Evolutionary conservation across 2,113 vertebrate genomes (phyloP).

Genomic region (Pyxicephalus adspersus): DNA sequence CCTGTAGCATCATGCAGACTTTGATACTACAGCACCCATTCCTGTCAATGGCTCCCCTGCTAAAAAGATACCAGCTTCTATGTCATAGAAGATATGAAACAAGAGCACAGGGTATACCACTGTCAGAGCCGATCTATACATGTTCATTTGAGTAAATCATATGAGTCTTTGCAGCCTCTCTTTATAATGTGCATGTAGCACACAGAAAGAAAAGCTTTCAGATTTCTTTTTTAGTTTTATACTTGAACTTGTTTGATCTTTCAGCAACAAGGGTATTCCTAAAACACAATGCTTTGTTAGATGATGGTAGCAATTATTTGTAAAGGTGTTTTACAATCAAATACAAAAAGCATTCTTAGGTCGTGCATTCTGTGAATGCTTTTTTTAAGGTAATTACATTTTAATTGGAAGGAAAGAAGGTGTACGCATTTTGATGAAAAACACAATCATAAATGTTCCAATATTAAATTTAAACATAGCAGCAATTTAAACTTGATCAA

Average conservation of each 20-base stretch:
- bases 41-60: too few relatives aligned
- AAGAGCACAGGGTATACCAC: too few relatives aligned
- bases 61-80: too few relatives aligned
- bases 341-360: slow-evolving; percentile 44
- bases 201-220: slow-evolving; percentile 6
- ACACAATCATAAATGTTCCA: slow-evolving; percentile 8
- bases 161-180: too few relatives aligned
- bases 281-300: slow-evolving; percentile 3
- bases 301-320: slow-evolving; percentile 29
- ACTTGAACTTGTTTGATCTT: neutral
- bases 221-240: neutral
- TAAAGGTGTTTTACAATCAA: slow-evolving; percentile 1
- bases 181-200: neutral
- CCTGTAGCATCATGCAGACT: too few relatives aligned
- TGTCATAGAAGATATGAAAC: too few relatives aligned
- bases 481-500: neutral
- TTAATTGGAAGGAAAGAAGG: slow-evolving; percentile 34
- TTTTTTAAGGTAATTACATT: slow-evolving; percentile 45
- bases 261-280: slow-evolving; percentile 21
- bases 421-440: slow-evolving; percentile 6
- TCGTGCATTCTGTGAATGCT: slow-evolving; percentile 33
- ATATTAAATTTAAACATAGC: slow-evolving; percentile 7
- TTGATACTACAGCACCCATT: too few relatives aligned
- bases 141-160: too few relatives aligned
- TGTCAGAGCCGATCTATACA: too few relatives aligned